Conservation (phyloP, 2,113 vertebrate species). For the Petrocephalus zakoni region DNA sequence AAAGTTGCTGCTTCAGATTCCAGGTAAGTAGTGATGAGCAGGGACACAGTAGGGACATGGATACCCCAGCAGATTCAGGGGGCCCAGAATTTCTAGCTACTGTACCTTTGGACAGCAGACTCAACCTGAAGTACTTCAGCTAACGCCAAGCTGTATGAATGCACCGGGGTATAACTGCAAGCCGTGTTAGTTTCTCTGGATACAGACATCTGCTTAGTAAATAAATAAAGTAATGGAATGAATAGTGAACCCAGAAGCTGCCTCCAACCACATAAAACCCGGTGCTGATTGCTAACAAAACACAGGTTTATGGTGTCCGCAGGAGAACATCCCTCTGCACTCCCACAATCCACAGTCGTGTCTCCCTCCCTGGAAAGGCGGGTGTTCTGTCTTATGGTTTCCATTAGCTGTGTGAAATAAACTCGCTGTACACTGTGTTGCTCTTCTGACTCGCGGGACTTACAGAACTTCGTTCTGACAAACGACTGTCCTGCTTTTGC, state of each 20-base stretch:
- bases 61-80: neutral
- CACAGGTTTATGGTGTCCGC: constrained; percentile 14
- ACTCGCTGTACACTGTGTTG: neutral
- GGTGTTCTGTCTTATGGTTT: constrained; percentile 20
- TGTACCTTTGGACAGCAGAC: neutral
- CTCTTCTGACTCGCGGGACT: constrained; percentile 5
- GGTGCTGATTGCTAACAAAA: constrained; percentile 16
- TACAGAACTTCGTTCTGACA: too few relatives aligned
- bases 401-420: constrained; percentile 22
- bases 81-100: neutral
- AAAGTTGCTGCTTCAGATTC: neutral
- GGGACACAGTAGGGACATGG: neutral
- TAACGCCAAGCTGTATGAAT: neutral
- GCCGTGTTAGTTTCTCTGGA: neutral
- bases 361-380: neutral
- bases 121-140: neutral
- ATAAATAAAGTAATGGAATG: neutral
- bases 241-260: constrained; percentile 12
- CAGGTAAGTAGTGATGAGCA: neutral
- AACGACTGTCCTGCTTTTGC: neutral
- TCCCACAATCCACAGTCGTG: neutral
- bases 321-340: neutral
- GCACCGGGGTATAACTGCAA: neutral
- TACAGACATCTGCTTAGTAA: constrained; percentile 12
- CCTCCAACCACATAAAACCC: neutral